These are phyloP conservation scores for Yponomeuta sedellus DNA, from an alignment of 2,888 invertebrate genomes.

Conservation along the genomic window DNA sequence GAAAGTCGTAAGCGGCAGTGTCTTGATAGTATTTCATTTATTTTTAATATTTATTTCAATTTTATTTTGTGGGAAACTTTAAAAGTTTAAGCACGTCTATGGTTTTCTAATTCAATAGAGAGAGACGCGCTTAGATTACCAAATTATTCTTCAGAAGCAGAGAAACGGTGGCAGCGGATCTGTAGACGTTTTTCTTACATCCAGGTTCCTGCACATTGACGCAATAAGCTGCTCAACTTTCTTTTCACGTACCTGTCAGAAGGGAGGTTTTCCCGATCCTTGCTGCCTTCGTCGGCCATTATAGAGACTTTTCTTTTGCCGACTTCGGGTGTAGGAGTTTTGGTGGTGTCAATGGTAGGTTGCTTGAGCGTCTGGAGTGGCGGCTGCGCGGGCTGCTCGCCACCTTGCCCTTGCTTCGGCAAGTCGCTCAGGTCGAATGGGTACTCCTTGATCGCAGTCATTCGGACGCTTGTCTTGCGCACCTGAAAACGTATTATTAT, in stretches of 20 bases:
- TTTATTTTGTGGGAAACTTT: no score
- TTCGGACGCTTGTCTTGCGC: conserved; percentile 69
- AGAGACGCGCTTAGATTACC: no score
- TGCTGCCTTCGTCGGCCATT: conserved; percentile 73
- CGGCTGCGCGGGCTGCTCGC: neutral
- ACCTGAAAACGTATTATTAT: conserved; percentile 43
- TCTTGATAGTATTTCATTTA: no score
- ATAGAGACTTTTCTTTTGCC: conserved; percentile 79
- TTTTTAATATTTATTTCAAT: no score
- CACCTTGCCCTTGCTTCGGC: conserved; percentile 38
- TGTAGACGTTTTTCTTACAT: no score
- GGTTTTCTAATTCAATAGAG: no score
- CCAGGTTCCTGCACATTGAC: no score
- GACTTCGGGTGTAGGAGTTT: conserved; percentile 47
- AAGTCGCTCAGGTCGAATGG: conserved; percentile 70
- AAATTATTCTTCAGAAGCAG: no score
- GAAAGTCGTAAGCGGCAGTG: no score
- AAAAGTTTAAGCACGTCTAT: no score
- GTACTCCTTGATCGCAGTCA: conserved; percentile 72
- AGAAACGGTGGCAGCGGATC: no score
- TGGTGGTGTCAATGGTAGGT: conserved; percentile 19
- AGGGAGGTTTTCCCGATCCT: conserved; percentile 80
- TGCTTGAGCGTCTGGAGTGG: conserved; percentile 18
- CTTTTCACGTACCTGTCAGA: conserved; percentile 72
- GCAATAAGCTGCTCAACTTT: no score